Evolutionary conservation across 1,140 invertebrate species (phyloP), one percentile per base, ranked within the genome.

Genomic region (Andrena cerasifolii): DNA sequence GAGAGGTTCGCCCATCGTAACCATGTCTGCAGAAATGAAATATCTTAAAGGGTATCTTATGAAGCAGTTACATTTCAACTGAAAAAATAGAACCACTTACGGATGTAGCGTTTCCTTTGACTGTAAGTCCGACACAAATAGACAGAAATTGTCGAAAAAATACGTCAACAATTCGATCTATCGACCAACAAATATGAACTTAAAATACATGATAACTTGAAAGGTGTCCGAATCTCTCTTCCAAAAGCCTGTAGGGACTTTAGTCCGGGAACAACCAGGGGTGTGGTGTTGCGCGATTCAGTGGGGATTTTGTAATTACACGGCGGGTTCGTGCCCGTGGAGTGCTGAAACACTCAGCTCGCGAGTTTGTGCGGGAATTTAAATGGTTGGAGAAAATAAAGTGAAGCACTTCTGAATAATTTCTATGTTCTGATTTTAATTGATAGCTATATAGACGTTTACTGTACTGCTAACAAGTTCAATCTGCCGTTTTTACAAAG

Each of bases 1-100:
- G 5, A 94, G 88, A 56, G 93, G 90, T 83, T 94, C 93, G 47
- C 92, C 92, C 58, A 93, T 91, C 18, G 92, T 86, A 54, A 93
- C 93, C 93, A 94, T 94, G 73, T 68, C 89, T 83, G 31, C 2
- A 67, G 68, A 56, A 76, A 58, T 47, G 26, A 5, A 40, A 16
- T 10, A 56, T 24, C 12, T 47, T 75, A 26, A 58, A 62, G 5
- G 12, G n/a, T 36, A 49, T 1, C 1, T 26, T 10, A 21, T n/a
- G 36, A 14, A 45, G 26, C 8, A 47, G 36, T 56, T 26, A 31
- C 10, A 43, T 21, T 53, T 67, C 1, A 14, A 7, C 21, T 45
- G 10, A 36, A 28, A 16, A 49, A 49, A 8, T 68, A 18, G 28
- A n/a, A 51, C 31, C 51, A 73, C 58, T 16, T 58, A 76, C 73